Percentiles rank a stretch among this genome's conserved stretches.
These are phyloP conservation scores for Leucophenga maculata DNA, from an alignment of 2,888 invertebrate genomes.

Conservation along the genomic window DNA sequence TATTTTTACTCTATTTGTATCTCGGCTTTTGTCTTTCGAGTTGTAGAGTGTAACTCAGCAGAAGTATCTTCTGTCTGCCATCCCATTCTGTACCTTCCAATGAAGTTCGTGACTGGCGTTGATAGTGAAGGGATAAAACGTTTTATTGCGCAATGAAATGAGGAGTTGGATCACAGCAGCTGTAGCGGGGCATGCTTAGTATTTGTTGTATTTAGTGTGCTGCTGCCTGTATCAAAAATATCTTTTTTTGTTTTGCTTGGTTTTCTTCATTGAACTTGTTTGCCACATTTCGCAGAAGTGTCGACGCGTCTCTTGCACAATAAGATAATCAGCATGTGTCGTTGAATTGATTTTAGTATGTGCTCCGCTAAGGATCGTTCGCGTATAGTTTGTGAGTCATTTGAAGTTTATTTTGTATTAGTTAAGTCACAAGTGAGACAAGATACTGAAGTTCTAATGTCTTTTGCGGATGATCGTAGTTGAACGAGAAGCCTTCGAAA, in stretches of 20 bases:
- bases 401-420: no score
- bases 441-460: no score
- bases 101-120: slow-evolving; percentile 29
- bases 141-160: slow-evolving; percentile 25
- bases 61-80: slow-evolving; percentile 4
- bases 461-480: no score
- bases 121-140: slow-evolving; percentile 30
- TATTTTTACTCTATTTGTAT: background rate
- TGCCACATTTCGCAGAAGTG: slow-evolving; percentile 24
- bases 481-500: no score
- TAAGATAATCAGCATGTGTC: slow-evolving; percentile 24
- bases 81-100: slow-evolving; percentile 6
- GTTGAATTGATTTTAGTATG: background rate
- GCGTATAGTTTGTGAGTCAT: no score
- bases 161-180: background rate
- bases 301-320: slow-evolving; percentile 3
- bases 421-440: no score
- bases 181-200: background rate
- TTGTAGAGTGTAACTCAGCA: background rate
- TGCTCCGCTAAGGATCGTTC: no score
- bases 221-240: slow-evolving; percentile 5
- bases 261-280: background rate
- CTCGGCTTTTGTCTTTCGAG: slow-evolving; percentile 13
- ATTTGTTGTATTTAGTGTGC: background rate
- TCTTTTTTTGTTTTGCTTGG: background rate